phyloP scores from a whole-genome alignment of 2,113 vertebrate species.

The Sarotherodon lohbergeri region DNA sequence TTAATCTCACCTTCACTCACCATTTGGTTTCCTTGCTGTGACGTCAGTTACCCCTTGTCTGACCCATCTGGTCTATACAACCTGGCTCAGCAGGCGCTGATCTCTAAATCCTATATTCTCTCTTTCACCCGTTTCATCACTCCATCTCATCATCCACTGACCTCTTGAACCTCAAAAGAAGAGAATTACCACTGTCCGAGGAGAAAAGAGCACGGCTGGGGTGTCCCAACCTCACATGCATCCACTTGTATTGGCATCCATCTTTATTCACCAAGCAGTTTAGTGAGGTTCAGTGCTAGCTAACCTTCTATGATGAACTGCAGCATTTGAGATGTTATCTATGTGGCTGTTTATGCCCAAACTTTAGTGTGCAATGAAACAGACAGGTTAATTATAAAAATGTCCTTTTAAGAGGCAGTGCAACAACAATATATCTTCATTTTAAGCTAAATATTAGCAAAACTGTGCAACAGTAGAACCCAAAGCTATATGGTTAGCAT shows the following conservation, averaged over 20 bases:
- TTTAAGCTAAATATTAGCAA: conserved; percentile 16
- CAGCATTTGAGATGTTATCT: neutral
- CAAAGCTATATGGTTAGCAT: neutral
- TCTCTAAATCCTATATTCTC: conserved; percentile 70
- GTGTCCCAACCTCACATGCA: conserved; percentile 61
- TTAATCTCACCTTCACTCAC: neutral
- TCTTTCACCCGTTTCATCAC: conserved; percentile 36
- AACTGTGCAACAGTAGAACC: neutral
- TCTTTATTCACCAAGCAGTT: conserved; percentile 31
- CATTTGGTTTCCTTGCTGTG: conserved; percentile 19
- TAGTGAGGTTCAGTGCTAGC: conserved; percentile 12
- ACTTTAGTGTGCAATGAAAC: neutral
- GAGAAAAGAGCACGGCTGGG: conserved; percentile 46
- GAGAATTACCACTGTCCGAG: conserved; percentile 64
- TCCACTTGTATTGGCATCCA: conserved; percentile 28
- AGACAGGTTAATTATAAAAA: neutral
- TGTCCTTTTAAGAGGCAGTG: neutral
- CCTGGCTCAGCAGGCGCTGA: conserved; percentile 65
- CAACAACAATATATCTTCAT: neutral
- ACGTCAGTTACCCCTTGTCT: conserved; percentile 57
- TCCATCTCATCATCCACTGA: conserved; percentile 49
- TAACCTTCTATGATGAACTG: neutral
- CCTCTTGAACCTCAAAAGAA: conserved; percentile 44
- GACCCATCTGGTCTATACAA: conserved; percentile 67
- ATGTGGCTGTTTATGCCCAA: neutral